Evolutionary conservation across 2,888 invertebrate genomes (phyloP).

Genomic region (Micoletzkya japonica): DNA sequence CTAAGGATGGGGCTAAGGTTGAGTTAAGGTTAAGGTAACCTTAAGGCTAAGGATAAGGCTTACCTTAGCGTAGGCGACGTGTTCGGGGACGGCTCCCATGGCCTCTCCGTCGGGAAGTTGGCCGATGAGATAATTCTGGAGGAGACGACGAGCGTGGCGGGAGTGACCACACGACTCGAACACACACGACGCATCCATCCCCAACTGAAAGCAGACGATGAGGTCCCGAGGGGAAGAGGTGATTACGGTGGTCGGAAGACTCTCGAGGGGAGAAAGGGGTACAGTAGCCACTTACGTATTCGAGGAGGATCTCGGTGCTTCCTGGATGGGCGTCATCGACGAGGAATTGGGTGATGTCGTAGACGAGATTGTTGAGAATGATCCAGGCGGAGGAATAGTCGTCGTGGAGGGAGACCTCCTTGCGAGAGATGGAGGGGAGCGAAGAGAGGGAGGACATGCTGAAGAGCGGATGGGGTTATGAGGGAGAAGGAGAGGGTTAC

Average conservation of each 20-base stretch:
- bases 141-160: conserved; percentile 17
- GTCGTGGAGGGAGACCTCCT: conserved; percentile 43
- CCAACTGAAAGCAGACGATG: not conserved
- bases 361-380: conserved; percentile 43
- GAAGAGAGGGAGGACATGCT: not conserved
- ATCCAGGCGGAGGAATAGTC: conserved; percentile 37
- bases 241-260: too few relatives aligned
- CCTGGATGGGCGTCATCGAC: conserved; percentile 45
- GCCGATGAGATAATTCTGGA: conserved; percentile 28
- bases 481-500: not conserved
- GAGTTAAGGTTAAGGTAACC: conserved; percentile 6
- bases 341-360: conserved; percentile 48
- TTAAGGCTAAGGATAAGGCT: not conserved
- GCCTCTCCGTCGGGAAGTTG: conserved; percentile 21
- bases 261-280: too few relatives aligned
- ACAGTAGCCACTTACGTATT: conserved; percentile 46
- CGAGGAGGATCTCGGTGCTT: conserved; percentile 47
- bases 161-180: conserved; percentile 26
- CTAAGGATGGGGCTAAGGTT: not conserved
- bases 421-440: conserved; percentile 33
- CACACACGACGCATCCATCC: conserved; percentile 22
- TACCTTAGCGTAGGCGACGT: conserved; percentile 26
- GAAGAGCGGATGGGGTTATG: not conserved
- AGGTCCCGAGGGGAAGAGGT: not conserved
- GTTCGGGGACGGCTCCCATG: conserved; percentile 10